Percentiles rank a stretch among this genome's conserved stretches.
phyloP scores from a whole-genome alignment of 2,888 invertebrate genomes.

The Timema podura region DNA sequence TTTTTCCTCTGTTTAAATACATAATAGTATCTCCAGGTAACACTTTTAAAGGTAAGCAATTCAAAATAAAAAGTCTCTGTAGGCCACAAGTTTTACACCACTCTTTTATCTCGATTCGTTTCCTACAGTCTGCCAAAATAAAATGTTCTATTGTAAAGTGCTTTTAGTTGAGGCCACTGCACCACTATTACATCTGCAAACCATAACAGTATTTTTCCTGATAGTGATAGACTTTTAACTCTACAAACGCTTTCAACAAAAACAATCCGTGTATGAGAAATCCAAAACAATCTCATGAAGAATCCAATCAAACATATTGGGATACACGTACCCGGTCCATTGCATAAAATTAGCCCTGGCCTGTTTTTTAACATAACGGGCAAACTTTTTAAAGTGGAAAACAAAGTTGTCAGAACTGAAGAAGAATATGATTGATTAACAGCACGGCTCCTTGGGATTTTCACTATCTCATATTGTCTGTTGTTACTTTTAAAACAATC shows the following conservation, averaged over 20 bases:
- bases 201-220: slow-evolving; percentile 79
- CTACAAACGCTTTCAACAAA: slow-evolving; percentile 96
- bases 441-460: slow-evolving; percentile 78
- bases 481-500: slow-evolving; percentile 41
- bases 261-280: slow-evolving; percentile 68
- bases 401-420: slow-evolving; percentile 72
- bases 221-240: slow-evolving; percentile 82
- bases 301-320: slow-evolving; percentile 81
- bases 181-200: slow-evolving; percentile 85
- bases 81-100: no score
- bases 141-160: slow-evolving; percentile 61
- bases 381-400: slow-evolving; percentile 64
- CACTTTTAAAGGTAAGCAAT: no score
- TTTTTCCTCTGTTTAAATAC: no score
- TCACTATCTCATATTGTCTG: slow-evolving; percentile 49
- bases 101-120: no score
- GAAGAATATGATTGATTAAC: slow-evolving; percentile 83
- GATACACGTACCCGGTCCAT: slow-evolving; percentile 96
- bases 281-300: slow-evolving; percentile 62
- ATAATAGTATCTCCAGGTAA: no score
- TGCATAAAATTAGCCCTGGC: slow-evolving; percentile 82
- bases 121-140: slow-evolving; percentile 67
- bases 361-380: slow-evolving; percentile 63
- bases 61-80: no score
- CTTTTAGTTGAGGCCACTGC: slow-evolving; percentile 81